phyloP scores from a whole-genome alignment of 2,113 vertebrate species.

The Plestiodon gilberti region DNA sequence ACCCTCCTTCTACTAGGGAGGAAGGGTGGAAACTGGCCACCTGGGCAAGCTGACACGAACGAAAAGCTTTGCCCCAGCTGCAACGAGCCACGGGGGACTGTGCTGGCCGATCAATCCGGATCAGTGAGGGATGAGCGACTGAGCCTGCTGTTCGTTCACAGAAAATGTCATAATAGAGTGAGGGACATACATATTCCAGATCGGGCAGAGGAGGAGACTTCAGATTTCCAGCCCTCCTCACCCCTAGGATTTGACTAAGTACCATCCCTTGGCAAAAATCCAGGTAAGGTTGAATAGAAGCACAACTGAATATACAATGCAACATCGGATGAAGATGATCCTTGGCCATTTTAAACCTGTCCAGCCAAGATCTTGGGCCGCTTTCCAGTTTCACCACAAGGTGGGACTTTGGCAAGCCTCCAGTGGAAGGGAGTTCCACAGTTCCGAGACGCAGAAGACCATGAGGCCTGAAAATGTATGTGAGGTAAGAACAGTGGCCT shows the following conservation, averaged over 20 bases:
- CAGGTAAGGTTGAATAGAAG: too few species aligned
- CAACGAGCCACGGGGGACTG: neutral
- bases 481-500: too few species aligned
- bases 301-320: neutral
- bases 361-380: too few species aligned
- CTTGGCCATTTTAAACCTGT: too few species aligned
- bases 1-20: neutral
- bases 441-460: neutral
- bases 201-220: neutral
- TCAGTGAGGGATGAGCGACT: slow-evolving; percentile 14
- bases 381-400: too few species aligned
- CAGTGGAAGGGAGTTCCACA: neutral
- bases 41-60: neutral
- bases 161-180: too few species aligned
- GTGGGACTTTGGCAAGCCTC: neutral
- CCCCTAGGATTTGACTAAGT: neutral
- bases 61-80: neutral
- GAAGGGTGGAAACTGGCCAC: neutral
- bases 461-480: too few species aligned
- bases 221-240: too few species aligned
- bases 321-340: neutral
- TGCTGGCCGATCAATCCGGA: neutral
- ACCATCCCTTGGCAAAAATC: neutral
- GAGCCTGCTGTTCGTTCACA: neutral
- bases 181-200: neutral